These are phyloP conservation scores for Varanus komodoensis DNA, from an alignment of 2,113 vertebrate genomes.

Conservation along the genomic window DNA sequence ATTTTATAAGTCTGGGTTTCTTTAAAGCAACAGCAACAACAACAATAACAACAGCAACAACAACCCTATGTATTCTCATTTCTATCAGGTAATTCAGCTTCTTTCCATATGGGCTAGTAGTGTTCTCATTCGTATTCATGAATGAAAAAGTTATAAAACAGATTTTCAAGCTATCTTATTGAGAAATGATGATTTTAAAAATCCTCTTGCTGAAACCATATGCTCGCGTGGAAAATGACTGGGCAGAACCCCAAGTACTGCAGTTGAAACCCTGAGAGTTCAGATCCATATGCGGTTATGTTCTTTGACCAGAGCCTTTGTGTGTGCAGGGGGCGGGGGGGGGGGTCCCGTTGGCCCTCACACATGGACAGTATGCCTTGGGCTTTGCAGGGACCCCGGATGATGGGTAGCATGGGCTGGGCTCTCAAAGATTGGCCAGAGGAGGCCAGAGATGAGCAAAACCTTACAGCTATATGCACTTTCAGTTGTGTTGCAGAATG, in stretches of 20 bases:
- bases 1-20: constrained; percentile 8
- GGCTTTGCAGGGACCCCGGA: background rate
- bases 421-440: background rate
- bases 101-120: background rate
- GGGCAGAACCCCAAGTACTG: background rate
- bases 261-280: background rate
- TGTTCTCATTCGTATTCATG: background rate
- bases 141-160: constrained; percentile 13
- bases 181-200: background rate
- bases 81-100: background rate
- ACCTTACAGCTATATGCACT: too few relatives aligned
- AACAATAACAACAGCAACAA: background rate
- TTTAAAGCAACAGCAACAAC: background rate
- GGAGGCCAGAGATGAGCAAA: too few relatives aligned
- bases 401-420: background rate
- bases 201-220: background rate
- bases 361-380: background rate
- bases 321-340: background rate
- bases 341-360: background rate
- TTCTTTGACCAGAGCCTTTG: background rate
- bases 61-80: constrained; percentile 34
- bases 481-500: too few relatives aligned
- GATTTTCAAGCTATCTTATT: background rate
- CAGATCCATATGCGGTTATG: background rate
- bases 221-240: background rate